Evolutionary conservation across 2,113 vertebrate genomes (phyloP).

Genomic region (Melanocharis versteri): DNA sequence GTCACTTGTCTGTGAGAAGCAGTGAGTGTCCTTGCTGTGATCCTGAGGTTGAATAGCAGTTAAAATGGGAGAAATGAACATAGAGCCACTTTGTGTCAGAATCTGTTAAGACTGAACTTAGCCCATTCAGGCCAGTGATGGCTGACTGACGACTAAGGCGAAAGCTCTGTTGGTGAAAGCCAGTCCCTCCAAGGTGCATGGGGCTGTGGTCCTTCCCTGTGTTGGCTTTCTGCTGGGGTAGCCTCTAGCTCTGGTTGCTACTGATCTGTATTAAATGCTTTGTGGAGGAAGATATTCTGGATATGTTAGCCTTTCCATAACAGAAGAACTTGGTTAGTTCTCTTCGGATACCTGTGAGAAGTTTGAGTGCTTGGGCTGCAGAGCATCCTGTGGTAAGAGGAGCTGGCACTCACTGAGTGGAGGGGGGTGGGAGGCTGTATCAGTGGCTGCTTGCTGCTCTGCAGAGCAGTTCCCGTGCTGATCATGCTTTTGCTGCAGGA

Average conservation of each 20-base stretch:
- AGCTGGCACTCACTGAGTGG: too few species aligned
- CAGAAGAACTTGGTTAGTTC: not conserved
- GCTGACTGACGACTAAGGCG: not conserved
- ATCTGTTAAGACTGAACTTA: not conserved
- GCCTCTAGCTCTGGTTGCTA: not conserved
- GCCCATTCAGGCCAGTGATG: not conserved
- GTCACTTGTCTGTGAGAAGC: not conserved
- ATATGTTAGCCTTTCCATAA: not conserved
- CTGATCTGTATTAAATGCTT: not conserved
- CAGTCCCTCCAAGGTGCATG: not conserved
- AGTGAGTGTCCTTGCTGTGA: not conserved
- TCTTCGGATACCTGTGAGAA: fast-evolving
- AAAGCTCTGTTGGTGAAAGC: not conserved
- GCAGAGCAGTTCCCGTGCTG: not conserved
- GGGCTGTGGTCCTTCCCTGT: not conserved
- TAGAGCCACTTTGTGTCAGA: not conserved
- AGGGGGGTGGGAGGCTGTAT: not conserved
- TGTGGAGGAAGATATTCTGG: not conserved
- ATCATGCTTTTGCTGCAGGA: not conserved
- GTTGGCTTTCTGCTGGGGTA: not conserved
- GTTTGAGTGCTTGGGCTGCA: not conserved
- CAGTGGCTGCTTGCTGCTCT: not conserved
- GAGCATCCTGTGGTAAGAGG: not conserved
- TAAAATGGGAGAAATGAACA: not conserved
- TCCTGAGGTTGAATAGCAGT: not conserved